Evolutionary conservation across 2,888 invertebrate species (phyloP), one percentile per base, ranked within the genome.

Genomic region (Brassicogethes aeneus): DNA sequence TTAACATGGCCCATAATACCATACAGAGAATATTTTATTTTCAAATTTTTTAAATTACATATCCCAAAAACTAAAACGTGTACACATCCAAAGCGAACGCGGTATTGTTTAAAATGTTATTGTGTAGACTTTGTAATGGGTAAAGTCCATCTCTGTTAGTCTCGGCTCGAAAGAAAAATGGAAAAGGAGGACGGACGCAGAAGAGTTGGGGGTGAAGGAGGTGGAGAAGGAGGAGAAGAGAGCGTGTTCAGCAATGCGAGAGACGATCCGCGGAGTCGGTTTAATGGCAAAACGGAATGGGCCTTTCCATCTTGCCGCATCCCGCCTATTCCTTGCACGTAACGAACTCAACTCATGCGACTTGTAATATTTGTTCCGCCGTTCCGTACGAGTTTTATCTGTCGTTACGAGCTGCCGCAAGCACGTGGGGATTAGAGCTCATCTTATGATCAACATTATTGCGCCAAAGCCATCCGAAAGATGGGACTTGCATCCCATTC

Each of bases 211-310:
- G 44, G 33, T 37, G 34, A 47, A 49, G 51, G 53, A 47, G 51
- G 56, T 51, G 51, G 53, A 51, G 51, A 51, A 57, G 53, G 55
- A 56, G 52, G 54, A 57, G 57, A 60, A 60, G 57, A 55, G 53
- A 55, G 56, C 54, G 56, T 61, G 57, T 52, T 59, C 60, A 58
- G 60, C 59, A 74, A 75, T 75, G 75, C 76, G 76, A 76, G 73
- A 72, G 23, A 23, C 5, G 23, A 23, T 5, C 23, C 23, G 74
- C 70, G 68, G 73, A 70, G 75, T 74, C 76, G 72, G 77, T 76
- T 76, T 77, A 77, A 77, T 77, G 77, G 77, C 73, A 76, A 76
- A 76, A 74, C 74, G 78, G 77, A 80, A 79, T 79, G 75, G 75
- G 75, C 76, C 23, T 77, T 76, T 77, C 75, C 77, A 73, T 77